Percentiles rank a stretch among this genome's conserved stretches.
These are phyloP conservation scores for Hylaea fasciaria DNA, from an alignment of 2,888 invertebrate species.

Conservation along the genomic window DNA sequence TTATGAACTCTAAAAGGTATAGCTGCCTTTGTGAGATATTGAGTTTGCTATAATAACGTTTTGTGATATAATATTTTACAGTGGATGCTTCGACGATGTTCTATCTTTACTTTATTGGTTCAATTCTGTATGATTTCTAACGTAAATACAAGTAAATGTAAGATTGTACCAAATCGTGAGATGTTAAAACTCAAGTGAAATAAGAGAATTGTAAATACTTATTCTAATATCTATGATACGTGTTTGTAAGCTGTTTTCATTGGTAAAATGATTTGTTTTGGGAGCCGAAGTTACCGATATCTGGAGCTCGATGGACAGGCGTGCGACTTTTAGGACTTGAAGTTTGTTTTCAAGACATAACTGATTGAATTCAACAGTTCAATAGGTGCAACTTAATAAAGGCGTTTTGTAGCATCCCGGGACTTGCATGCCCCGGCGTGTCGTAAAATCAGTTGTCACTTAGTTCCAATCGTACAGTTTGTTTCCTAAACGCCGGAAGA, in stretches of 20 bases:
- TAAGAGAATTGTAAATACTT: conserved; percentile 78
- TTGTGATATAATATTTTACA: not conserved
- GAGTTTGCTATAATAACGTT: not conserved
- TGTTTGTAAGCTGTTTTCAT: conserved; percentile 77
- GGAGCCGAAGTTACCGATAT: conserved; percentile 49
- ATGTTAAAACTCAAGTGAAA: conserved; percentile 58
- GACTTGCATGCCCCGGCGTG: conserved; percentile 5
- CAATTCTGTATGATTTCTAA: conserved; percentile 35
- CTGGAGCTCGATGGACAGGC: conserved; percentile 22
- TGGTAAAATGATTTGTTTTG: conserved; percentile 57
- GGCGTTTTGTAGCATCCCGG: conserved; percentile 15
- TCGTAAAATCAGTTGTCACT: conserved; percentile 40
- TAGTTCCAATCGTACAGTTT: conserved; percentile 54
- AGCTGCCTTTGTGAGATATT: not conserved
- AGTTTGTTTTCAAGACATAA: conserved; percentile 36
- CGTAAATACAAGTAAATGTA: conserved; percentile 36
- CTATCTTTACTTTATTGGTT: conserved; percentile 35
- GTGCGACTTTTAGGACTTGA: conserved; percentile 19
- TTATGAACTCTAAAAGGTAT: conserved; percentile 11
- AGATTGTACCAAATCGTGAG: conserved; percentile 65
- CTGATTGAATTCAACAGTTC: conserved; percentile 39
- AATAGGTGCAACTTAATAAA: conserved; percentile 14
- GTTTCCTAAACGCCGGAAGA: conserved; percentile 67
- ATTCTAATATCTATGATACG: conserved; percentile 70
- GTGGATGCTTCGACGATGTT: conserved; percentile 37